Evolutionary conservation across 2,113 vertebrate species (phyloP), one percentile per base, ranked within the genome.

Genomic region (Stigmatopora nigra): DNA sequence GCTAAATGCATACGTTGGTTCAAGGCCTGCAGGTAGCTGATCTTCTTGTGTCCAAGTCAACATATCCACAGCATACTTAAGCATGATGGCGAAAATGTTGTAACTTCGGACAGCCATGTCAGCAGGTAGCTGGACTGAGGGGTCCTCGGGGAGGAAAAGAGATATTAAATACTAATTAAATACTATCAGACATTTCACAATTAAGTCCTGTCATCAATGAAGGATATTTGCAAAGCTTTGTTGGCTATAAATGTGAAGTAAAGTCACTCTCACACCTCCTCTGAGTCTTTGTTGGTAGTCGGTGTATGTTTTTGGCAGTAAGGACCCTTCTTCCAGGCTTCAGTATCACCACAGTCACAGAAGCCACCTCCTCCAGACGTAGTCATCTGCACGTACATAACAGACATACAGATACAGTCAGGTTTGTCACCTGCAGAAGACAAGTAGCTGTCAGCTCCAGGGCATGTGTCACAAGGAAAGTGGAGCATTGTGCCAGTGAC

Each of bases 281-380:
- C 81, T 0, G 64, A 92, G 68, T 90, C 88, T 78, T 79, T 88
- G 69, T 83, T 90, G 52, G 55, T 58, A 22, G 66, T 38, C 1
- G 92, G 89, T 62, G 92, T 91, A 74, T 99, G 97, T 80, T 94
- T 97, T 68, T 93, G 90, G 85, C 97, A 99, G 84, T 92, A 97
- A 86, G 95, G 92, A 52, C 94, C 93, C 71, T 92, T 93, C 78
- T 98, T 98, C 97, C 97, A 99, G 64, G 96, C 97, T 81, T 99
- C 97, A 47, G 93, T 88, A 64, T 99, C 97, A 60, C 97, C 97
- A 84, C 97, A 99, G 87, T 99, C 96, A 90, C 97, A 99, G 88
- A 99, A 98, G 20, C 97, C 97, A 67, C 96, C 97, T 48, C 97
- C 97, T 71, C 91, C 89, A 36, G 97, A 99, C 0, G 97, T 98